phyloP scores from a whole-genome alignment of 2,888 invertebrate species.

The Dryobotodes eremita region DNA sequence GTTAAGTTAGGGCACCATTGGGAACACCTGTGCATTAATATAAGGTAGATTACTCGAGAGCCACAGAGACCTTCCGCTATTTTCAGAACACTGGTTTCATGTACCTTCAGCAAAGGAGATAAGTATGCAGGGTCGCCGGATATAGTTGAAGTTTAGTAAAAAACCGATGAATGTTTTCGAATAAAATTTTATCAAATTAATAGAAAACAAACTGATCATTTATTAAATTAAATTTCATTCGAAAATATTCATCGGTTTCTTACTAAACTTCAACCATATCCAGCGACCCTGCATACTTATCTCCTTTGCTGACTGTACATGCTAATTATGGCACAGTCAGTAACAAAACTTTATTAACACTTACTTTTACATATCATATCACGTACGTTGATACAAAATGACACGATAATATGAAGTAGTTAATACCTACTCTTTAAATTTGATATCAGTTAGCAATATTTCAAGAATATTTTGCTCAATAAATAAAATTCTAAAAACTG shows the following conservation, averaged over 20 bases:
- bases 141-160: too few species aligned
- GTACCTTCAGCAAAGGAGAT: too few species aligned
- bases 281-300: too few species aligned
- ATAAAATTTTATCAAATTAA: too few species aligned
- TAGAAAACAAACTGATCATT: too few species aligned
- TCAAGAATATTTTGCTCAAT: background rate
- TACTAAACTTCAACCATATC: too few species aligned
- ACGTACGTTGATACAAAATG: background rate
- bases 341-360: background rate
- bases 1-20: conserved; percentile 20
- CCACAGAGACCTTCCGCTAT: conserved; percentile 2
- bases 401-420: background rate
- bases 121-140: too few species aligned
- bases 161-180: too few species aligned
- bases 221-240: too few species aligned
- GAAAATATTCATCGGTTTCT: too few species aligned
- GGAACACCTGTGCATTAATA: conserved; percentile 38
- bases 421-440: background rate
- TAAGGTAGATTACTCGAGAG: background rate
- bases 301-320: too few species aligned
- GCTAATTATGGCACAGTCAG: background rate
- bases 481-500: background rate
- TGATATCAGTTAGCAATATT: background rate
- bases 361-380: background rate
- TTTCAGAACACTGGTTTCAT: conserved; percentile 16